Evolutionary conservation across 1,140 invertebrate genomes (phyloP).

Genomic region (Olivierus martensii): DNA sequence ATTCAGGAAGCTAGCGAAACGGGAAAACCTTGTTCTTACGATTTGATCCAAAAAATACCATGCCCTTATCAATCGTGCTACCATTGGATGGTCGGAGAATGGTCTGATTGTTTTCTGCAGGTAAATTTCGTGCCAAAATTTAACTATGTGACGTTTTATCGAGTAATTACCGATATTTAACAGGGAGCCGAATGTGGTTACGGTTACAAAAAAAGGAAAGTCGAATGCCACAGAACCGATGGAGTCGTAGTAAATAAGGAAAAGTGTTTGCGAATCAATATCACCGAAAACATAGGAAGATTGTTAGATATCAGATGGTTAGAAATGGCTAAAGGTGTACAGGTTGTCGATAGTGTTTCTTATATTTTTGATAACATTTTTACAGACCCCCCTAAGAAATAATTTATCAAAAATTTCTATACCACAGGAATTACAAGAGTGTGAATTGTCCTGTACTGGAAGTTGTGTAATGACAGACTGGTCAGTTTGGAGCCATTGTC

Average conservation of each 20-base stretch:
- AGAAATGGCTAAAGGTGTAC: no score
- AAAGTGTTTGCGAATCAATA: conserved; percentile 11
- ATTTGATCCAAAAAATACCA: conserved; percentile 34
- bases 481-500: conserved; percentile 32
- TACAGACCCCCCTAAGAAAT: no score
- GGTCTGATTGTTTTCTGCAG: conserved; percentile 36
- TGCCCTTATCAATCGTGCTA: conserved; percentile 40
- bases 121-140: conserved; percentile 21
- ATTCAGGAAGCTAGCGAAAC: conserved; percentile 34
- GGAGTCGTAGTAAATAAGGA: conserved; percentile 1
- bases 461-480: conserved; percentile 29
- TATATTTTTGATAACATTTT: no score
- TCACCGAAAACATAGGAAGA: background rate
- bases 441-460: conserved; percentile 29
- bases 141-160: no score
- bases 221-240: conserved; percentile 28
- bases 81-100: conserved; percentile 32
- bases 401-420: no score
- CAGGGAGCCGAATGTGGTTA: conserved; percentile 34
- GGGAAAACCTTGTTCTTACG: conserved; percentile 36
- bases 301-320: background rate
- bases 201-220: conserved; percentile 30
- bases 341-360: no score
- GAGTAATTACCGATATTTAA: no score
- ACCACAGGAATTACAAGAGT: conserved; percentile 2